Evolutionary conservation across 2,888 invertebrate genomes (phyloP).

Genomic region (Watsonalla binaria): DNA sequence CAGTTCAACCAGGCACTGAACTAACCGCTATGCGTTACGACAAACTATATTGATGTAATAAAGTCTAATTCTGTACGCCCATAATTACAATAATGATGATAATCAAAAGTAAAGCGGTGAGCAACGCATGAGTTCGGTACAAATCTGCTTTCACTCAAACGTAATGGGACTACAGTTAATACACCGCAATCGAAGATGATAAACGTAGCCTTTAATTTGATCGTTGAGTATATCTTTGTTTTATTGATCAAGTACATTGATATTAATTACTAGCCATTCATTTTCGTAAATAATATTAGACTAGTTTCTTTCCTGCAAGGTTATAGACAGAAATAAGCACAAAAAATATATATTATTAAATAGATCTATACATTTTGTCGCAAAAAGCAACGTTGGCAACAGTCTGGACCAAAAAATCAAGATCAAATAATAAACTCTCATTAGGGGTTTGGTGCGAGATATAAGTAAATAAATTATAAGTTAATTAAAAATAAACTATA

Average conservation of each 20-base stretch:
- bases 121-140: constrained; percentile 21
- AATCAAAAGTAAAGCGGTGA: constrained; percentile 35
- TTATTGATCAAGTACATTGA: background rate
- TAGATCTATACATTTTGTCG: too few species aligned
- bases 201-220: background rate
- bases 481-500: too few species aligned
- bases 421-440: too few species aligned
- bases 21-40: constrained; percentile 20
- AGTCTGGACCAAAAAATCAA: too few species aligned
- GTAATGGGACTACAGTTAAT: constrained; percentile 14
- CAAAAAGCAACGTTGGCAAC: too few species aligned
- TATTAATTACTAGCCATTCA: background rate
- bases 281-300: too few species aligned
- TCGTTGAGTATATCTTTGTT: background rate
- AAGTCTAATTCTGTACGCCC: constrained; percentile 14
- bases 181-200: background rate
- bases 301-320: too few species aligned
- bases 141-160: constrained; percentile 32
- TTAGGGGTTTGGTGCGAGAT: too few species aligned
- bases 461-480: too few species aligned
- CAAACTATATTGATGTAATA: constrained; percentile 30
- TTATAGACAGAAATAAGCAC: too few species aligned
- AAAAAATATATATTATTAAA: too few species aligned
- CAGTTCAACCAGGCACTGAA: background rate
- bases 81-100: constrained; percentile 42